These are phyloP conservation scores for Epinephelus fuscoguttatus DNA, from an alignment of 2,113 vertebrate species.

Conservation along the genomic window DNA sequence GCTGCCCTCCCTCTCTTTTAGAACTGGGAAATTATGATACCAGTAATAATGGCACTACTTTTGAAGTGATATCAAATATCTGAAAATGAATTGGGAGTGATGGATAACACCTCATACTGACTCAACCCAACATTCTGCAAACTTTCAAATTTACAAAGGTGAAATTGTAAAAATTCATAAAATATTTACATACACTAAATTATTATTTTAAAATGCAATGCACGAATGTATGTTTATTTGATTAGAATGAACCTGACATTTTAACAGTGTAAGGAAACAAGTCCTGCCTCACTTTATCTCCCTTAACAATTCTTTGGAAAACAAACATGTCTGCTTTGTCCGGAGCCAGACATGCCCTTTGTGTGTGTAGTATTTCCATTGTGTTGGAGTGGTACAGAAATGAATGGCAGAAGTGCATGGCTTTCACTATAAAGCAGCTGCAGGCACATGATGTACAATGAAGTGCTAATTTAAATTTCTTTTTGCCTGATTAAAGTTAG, in stretches of 20 bases:
- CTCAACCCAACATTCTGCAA: background rate
- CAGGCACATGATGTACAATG: background rate
- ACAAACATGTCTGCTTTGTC: slow-evolving; percentile 36
- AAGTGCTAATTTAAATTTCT: background rate
- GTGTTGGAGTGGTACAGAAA: slow-evolving; percentile 19
- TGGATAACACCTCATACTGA: background rate
- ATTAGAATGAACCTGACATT: background rate
- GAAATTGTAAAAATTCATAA: background rate
- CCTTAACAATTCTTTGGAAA: slow-evolving; percentile 14
- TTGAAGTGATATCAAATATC: background rate
- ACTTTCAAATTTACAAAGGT: background rate
- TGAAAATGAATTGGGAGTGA: background rate
- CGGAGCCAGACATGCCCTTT: slow-evolving; percentile 34
- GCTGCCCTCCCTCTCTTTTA: slow-evolving; percentile 4
- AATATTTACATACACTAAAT: background rate
- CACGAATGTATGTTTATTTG: background rate
- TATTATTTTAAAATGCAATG: background rate
- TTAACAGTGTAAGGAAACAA: background rate
- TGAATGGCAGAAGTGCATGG: slow-evolving; percentile 3
- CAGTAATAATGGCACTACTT: background rate
- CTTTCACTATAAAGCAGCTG: slow-evolving; percentile 29
- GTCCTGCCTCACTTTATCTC: slow-evolving; percentile 18
- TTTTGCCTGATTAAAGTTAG: slow-evolving; percentile 22
- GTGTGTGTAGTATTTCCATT: slow-evolving; percentile 28
- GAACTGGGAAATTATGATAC: background rate